Base-by-base conservation (phyloP, 2,888 invertebrate genomes). In the Lepidonotus clava region DNA sequence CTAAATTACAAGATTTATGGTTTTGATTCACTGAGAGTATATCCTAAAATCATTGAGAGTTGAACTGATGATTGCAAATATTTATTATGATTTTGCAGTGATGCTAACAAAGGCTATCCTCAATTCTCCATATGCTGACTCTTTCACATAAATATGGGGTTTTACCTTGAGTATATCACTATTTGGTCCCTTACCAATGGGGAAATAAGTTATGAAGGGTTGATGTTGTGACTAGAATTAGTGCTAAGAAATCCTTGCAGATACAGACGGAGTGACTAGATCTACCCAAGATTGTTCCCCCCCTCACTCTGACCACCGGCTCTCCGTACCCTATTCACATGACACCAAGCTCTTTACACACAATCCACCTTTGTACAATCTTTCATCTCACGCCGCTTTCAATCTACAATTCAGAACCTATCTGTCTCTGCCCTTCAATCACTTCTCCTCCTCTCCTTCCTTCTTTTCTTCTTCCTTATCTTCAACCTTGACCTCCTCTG, bases 401-500 rank as follows among this genome's bases (percentile, higher is more conserved):
- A 11, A 18, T 28, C 61, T 28, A 4, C 61, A 61, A 61, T 61
- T 32, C 11, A 28, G 28, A 61, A 61, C 61, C 24, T 61, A 1
- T n/a, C 46, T 46, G 8, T 18, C 18, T 46, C 46, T 18, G 66
- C 2, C 24, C 40, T 38, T 36, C 18, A 51, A 14, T 51, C 21
- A 80, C 80, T 46, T 41, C 71, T 67, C 71, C 34, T 85, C 41
- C 8, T 28, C 51, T 24, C 67, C 67, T 51, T 40, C 14, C 34
- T 67, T 41, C 38, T 61, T 34, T 66, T 84, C 76, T 36, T 85
- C 51, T 32, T 85, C 66, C 2, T 21, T 76, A 32, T 85, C 51
- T 41, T 84, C 38, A 28, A 40, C 41, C 84, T 84, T 61, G 61
- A 61, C 84, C 38, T 34, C 28, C 14, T 61, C 66, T 34, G 36